Base-by-base conservation (phyloP, 2,113 vertebrate species). In the Sapajus apella region DNA sequence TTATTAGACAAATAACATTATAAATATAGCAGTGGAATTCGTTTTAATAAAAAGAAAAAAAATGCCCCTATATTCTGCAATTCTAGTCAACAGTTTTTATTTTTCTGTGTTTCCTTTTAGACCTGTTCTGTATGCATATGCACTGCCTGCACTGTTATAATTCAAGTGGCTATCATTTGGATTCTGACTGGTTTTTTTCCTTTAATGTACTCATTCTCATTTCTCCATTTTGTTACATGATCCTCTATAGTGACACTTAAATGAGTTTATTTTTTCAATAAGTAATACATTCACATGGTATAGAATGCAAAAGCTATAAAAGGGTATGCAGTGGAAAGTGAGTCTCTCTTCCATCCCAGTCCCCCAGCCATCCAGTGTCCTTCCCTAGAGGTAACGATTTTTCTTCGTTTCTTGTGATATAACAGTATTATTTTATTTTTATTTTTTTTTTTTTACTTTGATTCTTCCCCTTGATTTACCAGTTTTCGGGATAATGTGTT, bases 1-100 rank as follows among this genome's bases (percentile, higher is more conserved):
- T 94, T 97, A 70, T 94, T 91, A 55, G n/a, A 82, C n/a, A 93
- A 85, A 92, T 95, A 94, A 85, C 40, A 58, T 66, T 91, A 88
- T 82, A 88, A 91, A 73, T 95, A n/a, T 66, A 96, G 70, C 75
- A 87, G 2, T 55, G 13, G n/a, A 90, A 58, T 97, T 88, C 20
- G 79, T 80, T 91, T 95, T 90, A 79, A 56, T 84, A 56, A 85
- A 95, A 76, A 94, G 37, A 32, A 37, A 43, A 43, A 47, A 52
- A 45, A 52, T 56, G 58, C 27, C 61, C 58, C 37, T 50, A n/a
- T 88, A 90, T 91, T 92, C 82, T 98, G 27, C 55, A 64, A 3
- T 91, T 95, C 66, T 86, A 37, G 73, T 70, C 66, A 83, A 30
- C 32, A 40, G 1, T 82, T 94, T 90, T 64, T 68, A n/a, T 68